These are phyloP conservation scores for Crenichthys baileyi DNA, from an alignment of 2,797 vertebrate genomes.

Conservation along the genomic window DNA sequence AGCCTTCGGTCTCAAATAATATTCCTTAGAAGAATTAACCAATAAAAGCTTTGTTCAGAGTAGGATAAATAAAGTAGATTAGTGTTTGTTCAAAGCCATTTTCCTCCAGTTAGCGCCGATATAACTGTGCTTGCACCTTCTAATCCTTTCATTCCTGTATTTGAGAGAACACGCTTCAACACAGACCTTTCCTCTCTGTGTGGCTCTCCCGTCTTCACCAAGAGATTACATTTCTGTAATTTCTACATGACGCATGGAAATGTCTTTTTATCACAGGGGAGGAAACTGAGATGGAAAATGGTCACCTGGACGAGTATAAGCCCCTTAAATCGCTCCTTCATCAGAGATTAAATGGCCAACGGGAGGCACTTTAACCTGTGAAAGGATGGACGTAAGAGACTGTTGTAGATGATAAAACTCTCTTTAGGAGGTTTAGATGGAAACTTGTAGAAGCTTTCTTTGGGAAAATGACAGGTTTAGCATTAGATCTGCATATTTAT, in stretches of 20 bases:
- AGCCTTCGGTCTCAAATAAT: neutral
- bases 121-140: neutral
- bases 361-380: neutral
- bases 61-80: neutral
- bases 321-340: neutral
- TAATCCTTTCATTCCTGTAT: neutral
- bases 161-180: neutral
- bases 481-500: neutral
- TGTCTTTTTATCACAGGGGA: neutral
- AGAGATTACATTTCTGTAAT: neutral
- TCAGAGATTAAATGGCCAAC: neutral
- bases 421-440: neutral
- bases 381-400: neutral
- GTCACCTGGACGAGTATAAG: neutral
- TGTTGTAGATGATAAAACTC: neutral
- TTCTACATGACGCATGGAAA: neutral
- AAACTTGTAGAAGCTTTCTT: neutral
- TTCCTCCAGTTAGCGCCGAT: neutral
- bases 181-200: neutral
- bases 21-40: neutral
- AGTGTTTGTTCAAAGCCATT: neutral
- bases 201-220: neutral
- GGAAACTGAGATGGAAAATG: neutral
- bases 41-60: neutral
- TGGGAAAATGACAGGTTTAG: neutral